phyloP scores from a whole-genome alignment of 2,113 vertebrate species.

The Saguinus imperator region DNA sequence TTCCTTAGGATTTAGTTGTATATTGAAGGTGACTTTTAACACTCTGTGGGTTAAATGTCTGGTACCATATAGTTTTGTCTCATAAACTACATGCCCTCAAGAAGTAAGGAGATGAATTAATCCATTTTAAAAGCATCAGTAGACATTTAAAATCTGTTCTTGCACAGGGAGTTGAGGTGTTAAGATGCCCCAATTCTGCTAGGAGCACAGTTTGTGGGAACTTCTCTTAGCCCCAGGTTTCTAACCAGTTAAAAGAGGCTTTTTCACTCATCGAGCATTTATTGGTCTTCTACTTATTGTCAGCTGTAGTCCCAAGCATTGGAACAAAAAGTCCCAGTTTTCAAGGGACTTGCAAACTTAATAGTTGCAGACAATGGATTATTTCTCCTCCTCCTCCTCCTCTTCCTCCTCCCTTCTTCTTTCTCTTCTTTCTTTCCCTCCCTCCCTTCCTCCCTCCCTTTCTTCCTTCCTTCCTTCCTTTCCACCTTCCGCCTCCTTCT shows the following conservation, averaged over 20 bases:
- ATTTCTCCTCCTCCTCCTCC: background rate
- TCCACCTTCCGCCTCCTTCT: accelerated
- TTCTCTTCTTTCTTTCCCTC: no score
- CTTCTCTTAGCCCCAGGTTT: background rate
- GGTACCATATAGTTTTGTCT: background rate
- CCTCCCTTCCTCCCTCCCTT: accelerated
- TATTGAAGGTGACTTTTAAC: background rate
- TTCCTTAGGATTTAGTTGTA: background rate
- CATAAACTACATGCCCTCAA: background rate
- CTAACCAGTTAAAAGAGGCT: background rate
- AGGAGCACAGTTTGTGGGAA: background rate
- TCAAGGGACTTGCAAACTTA: background rate
- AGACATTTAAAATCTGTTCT: background rate
- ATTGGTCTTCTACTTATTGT: background rate
- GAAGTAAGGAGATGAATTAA: background rate
- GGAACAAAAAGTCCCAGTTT: background rate
- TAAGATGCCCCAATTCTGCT: background rate
- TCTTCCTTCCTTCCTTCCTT: accelerated
- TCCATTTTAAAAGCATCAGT: background rate
- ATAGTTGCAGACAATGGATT: background rate
- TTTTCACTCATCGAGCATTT: background rate
- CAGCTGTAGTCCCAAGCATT: background rate
- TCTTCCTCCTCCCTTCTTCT: accelerated
- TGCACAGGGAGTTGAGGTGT: background rate
- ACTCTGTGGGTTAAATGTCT: background rate